Evolutionary conservation across 2,113 vertebrate species (phyloP).

Genomic region (Taxidea taxus): DNA sequence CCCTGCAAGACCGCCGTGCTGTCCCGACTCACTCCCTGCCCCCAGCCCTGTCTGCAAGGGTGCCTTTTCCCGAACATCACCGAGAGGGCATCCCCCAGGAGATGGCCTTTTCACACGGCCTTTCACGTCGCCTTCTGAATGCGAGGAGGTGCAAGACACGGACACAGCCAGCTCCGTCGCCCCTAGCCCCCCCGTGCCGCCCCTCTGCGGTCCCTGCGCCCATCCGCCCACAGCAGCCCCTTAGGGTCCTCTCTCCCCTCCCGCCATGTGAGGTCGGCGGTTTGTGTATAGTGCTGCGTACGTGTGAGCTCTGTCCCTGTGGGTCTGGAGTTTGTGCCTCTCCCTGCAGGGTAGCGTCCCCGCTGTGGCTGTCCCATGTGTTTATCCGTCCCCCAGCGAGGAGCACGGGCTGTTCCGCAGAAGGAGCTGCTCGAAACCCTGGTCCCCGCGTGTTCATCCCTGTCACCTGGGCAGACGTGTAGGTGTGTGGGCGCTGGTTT

Average conservation of each 20-base stretch:
- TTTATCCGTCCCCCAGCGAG: neutral
- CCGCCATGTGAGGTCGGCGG: too few species aligned
- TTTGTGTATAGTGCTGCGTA: rapidly evolving
- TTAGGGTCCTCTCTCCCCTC: too few species aligned
- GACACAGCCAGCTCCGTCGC: neutral
- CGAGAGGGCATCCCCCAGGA: neutral
- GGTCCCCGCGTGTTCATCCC: neutral
- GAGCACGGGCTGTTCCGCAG: too few species aligned
- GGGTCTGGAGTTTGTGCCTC: neutral
- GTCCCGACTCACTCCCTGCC: neutral
- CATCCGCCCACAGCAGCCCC: neutral
- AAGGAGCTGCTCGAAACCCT: neutral
- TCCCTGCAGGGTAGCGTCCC: neutral
- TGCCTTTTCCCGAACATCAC: neutral
- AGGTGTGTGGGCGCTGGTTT: neutral
- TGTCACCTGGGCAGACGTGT: neutral
- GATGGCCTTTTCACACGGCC: neutral
- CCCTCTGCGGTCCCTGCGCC: neutral
- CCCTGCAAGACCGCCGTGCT: too few species aligned
- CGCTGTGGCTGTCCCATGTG: rapidly evolving
- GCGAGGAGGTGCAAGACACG: neutral
- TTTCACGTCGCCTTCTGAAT: neutral
- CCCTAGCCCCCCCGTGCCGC: neutral
- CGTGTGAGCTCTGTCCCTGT: too few species aligned
- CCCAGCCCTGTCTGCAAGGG: neutral